Percentiles rank a stretch among this genome's conserved stretches.
These are phyloP conservation scores for Morone saxatilis DNA, from an alignment of 2,113 vertebrate species.

Conservation along the genomic window DNA sequence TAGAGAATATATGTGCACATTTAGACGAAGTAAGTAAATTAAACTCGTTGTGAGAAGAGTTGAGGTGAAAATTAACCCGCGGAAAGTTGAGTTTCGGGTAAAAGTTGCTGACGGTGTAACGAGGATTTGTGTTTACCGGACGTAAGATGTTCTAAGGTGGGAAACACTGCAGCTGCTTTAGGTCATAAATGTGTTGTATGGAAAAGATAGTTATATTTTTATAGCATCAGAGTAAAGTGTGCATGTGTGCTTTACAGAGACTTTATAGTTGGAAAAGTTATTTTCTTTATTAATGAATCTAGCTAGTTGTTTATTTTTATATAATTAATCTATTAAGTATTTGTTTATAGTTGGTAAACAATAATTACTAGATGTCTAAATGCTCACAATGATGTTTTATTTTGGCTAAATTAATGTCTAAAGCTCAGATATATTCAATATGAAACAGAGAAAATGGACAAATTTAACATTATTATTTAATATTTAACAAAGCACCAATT, in stretches of 20 bases:
- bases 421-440: not conserved
- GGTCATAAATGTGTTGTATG: not conserved
- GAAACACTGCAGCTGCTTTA: not conserved
- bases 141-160: slow-evolving; percentile 37
- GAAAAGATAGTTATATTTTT: not conserved
- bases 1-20: accelerated
- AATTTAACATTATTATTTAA: not conserved
- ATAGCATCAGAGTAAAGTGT: accelerated
- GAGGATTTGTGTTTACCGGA: slow-evolving; percentile 58
- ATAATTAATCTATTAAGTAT: not conserved
- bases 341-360: not conserved
- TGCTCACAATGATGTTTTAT: not conserved
- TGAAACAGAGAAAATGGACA: not conserved
- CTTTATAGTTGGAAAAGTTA: not conserved
- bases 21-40: accelerated
- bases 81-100: not conserved
- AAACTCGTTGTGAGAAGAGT: accelerated
- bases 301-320: not conserved
- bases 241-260: not conserved
- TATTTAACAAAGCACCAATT: not conserved
- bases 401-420: not conserved
- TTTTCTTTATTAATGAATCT: not conserved
- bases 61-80: accelerated
- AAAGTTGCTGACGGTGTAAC: slow-evolving; percentile 57
- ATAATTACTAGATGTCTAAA: too few relatives aligned